Conservation (phyloP, 1,140 invertebrate genomes). For the Caenorhabditis inopinata region DNA sequence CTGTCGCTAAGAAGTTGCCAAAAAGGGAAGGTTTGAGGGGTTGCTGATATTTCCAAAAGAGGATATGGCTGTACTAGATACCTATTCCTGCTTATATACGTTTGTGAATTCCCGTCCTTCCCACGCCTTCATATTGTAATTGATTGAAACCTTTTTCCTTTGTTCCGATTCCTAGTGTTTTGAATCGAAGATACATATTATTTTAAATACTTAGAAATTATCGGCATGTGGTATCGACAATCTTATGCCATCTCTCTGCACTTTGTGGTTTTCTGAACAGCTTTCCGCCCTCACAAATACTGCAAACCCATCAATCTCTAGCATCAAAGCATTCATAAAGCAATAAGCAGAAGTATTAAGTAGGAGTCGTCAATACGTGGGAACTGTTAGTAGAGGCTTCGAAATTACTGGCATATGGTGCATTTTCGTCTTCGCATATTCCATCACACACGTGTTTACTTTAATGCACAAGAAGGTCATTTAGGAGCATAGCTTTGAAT, state of each 20-base stretch:
- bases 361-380: no score
- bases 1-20: neutral
- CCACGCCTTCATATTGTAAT: neutral
- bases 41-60: no score
- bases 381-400: no score
- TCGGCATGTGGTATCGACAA: neutral
- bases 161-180: neutral
- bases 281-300: slow-evolving; percentile 8
- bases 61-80: neutral
- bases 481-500: neutral
- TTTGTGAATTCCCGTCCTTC: neutral
- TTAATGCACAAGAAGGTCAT: neutral
- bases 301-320: no score
- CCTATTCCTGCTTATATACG: neutral
- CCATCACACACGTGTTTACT: neutral
- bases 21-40: neutral
- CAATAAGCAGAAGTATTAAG: neutral
- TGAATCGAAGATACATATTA: no score
- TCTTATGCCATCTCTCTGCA: neutral
- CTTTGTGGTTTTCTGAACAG: slow-evolving; percentile 19
- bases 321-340: neutral
- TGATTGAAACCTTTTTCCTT: neutral
- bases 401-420: neutral
- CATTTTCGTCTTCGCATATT: neutral
- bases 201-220: neutral